Base-by-base conservation (phyloP, 1,140 invertebrate species). In the Drosophila jambulina region DNA sequence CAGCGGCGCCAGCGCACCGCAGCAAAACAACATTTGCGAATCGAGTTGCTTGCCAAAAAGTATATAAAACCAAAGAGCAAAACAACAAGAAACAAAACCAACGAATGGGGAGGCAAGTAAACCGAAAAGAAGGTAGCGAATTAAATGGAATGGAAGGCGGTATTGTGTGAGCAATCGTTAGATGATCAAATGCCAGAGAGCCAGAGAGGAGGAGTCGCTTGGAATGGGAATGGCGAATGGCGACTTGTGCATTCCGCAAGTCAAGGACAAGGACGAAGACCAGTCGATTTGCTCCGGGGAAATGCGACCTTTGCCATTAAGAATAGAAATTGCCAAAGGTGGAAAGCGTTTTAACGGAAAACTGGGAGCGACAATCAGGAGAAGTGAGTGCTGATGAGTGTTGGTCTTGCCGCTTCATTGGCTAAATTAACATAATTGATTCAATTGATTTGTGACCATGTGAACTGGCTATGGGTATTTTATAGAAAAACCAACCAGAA, bases 381-480 rank as follows among this genome's bases (percentile, higher is more conserved):
- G 40, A 15, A 72, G 43, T 25, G 21, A 38, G 36, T 38, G 70
- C 21, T 65, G 53, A 25, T 67, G 42, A 59, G 69, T 72, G 67
- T 71, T 58, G 67, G 45, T 56, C 60, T 67, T 79, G 76, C 77
- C 76, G 76, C 76, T 80, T 80, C 69, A 80, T 80, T 80, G 77
- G 60, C 57, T 80, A 68, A 80, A 80, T 80, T 80, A 80, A 68
- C 78, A 80, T 80, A 80, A 80, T 80, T 80, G 77, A 80, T 80
- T 80, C 78, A 80, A 80, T 80, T 80, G 78, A 80, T 80, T 80
- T 80, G 77, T 75, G 77, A 42, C 58, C 45, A 69, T 70, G 64
- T 71, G 27, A 40, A 36, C 38, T 51, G 29, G 46, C 46, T 65
- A 65, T 21, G 62, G 19, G 25, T 32, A 60, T 68, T 76, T 36